Conservation (phyloP, 2,888 invertebrate species). For the Nycteola revayana region DNA sequence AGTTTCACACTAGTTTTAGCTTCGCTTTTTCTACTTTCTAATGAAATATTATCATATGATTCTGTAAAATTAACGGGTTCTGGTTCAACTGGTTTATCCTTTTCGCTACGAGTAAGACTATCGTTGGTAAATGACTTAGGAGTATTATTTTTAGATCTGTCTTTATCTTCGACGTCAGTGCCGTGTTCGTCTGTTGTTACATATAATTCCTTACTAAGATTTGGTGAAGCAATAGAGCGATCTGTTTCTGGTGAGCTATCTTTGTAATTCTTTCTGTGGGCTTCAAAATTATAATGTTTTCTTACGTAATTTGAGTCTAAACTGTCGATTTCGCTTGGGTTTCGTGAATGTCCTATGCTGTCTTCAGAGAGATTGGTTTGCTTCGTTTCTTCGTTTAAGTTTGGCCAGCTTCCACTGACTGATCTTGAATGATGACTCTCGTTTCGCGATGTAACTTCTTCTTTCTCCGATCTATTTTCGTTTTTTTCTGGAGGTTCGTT, state of each 20-base stretch:
- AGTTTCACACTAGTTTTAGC: constrained; percentile 29
- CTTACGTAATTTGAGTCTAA: constrained; percentile 82
- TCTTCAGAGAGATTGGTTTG: constrained; percentile 72
- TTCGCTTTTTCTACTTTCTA: constrained; percentile 45
- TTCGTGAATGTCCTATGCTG: constrained; percentile 72
- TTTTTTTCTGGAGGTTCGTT: constrained; percentile 49
- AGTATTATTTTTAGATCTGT: constrained; percentile 68
- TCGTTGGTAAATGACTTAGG: constrained; percentile 72
- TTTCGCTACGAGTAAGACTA: constrained; percentile 66
- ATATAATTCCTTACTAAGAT: constrained; percentile 64
- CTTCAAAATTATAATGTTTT: constrained; percentile 79
- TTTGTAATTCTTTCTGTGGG: constrained; percentile 68
- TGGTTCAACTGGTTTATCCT: constrained; percentile 45
- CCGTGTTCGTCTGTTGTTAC: constrained; percentile 64
- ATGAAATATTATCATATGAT: constrained; percentile 54
- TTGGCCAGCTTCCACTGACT: constrained; percentile 74
- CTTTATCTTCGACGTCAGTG: constrained; percentile 61
- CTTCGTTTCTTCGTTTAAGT: constrained; percentile 69
- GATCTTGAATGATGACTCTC: constrained; percentile 66
- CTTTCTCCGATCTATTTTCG: constrained; percentile 60
- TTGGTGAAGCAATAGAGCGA: constrained; percentile 58
- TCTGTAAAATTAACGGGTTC: constrained; percentile 38
- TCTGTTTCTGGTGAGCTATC: constrained; percentile 75
- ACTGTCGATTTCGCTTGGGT: constrained; percentile 81
- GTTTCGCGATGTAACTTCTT: constrained; percentile 57